phyloP scores from a whole-genome alignment of 2,113 vertebrate genomes.

The Cyprinodon tularosa region DNA sequence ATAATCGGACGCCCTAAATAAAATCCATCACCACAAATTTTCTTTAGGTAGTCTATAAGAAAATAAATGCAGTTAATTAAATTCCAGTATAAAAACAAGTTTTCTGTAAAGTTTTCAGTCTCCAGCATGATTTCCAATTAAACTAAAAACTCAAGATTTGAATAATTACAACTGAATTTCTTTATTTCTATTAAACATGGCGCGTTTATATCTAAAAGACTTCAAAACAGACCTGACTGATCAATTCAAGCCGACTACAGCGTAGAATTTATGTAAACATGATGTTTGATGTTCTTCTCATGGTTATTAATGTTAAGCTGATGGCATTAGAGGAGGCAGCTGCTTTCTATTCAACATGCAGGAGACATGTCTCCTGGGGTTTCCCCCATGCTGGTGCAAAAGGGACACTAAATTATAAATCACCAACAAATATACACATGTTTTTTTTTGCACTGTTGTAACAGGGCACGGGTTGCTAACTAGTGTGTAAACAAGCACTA shows the following conservation, averaged over 20 bases:
- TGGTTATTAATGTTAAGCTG: conserved; percentile 32
- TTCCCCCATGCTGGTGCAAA: conserved; percentile 17
- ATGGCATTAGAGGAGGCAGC: conserved; percentile 25
- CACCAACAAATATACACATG: conserved; percentile 59
- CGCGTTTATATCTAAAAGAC: no score
- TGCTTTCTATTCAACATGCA: conserved; percentile 36
- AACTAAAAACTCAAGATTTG: no score
- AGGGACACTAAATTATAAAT: conserved; percentile 58
- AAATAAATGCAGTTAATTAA: no score
- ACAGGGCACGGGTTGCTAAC: conserved; percentile 10
- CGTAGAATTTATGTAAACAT: conserved; percentile 46
- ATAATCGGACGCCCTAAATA: no score
- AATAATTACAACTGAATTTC: no score
- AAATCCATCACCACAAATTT: no score
- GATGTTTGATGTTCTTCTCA: conserved; percentile 24
- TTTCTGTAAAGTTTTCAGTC: no score
- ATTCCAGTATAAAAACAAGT: no score
- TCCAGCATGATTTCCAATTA: no score
- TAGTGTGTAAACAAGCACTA: not conserved
- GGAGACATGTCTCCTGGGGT: conserved; percentile 32
- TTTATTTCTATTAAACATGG: no score
- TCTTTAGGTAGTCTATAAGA: no score
- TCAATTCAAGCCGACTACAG: conserved; percentile 33
- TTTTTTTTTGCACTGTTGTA: conserved; percentile 18
- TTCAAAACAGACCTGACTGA: conserved; percentile 17